These are phyloP conservation scores for Homalodisca vitripennis DNA, from an alignment of 1,140 invertebrate genomes.

Conservation along the genomic window DNA sequence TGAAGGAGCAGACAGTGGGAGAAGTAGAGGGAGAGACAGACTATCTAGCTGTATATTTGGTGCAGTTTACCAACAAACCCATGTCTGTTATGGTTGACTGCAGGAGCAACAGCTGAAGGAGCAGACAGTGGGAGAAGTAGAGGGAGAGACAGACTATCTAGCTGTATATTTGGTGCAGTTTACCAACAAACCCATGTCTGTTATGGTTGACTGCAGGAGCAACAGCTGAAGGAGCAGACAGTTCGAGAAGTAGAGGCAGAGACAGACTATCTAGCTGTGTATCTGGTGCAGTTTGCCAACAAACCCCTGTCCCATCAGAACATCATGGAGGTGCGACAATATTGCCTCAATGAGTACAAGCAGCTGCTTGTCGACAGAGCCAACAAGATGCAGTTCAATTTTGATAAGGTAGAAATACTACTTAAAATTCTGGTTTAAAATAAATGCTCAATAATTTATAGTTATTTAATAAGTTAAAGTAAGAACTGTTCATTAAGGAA, in stretches of 20 bases:
- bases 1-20: conserved; percentile 44
- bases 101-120: background rate
- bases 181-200: background rate
- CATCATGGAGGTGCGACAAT: conserved; percentile 47
- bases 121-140: conserved; percentile 39
- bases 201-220: conserved; percentile 44
- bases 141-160: background rate
- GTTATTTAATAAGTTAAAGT: too few relatives aligned
- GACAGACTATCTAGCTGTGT: conserved; percentile 57
- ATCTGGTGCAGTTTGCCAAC: conserved; percentile 51
- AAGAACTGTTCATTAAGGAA: too few relatives aligned
- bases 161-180: conserved; percentile 36
- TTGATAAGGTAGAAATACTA: conserved; percentile 52
- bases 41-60: conserved; percentile 58
- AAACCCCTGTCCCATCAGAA: conserved; percentile 43
- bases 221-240: conserved; percentile 45
- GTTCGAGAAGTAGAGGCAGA: conserved; percentile 46
- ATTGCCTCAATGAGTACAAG: conserved; percentile 58
- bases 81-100: conserved; percentile 43
- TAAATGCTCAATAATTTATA: too few relatives aligned
- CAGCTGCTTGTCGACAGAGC: conserved; percentile 51
- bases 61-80: conserved; percentile 49
- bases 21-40: conserved; percentile 50
- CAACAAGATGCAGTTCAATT: conserved; percentile 53
- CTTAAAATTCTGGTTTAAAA: too few relatives aligned